Base-by-base conservation (phyloP, 2,113 vertebrate genomes). In the Paramormyrops kingsleyae region DNA sequence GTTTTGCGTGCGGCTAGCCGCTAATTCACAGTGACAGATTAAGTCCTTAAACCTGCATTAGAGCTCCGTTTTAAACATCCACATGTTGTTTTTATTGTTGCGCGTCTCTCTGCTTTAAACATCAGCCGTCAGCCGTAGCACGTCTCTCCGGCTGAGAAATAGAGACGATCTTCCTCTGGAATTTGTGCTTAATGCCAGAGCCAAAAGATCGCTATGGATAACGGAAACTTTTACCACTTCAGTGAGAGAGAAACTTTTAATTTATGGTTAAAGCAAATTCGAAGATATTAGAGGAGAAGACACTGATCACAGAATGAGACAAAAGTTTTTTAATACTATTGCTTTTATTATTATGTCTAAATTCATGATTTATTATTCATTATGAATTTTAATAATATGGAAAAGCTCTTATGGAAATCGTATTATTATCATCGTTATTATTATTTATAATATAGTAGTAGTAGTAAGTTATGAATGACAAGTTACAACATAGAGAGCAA, bases 21-120 rank as follows among this genome's bases (percentile, higher is more conserved):
- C 47, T 87, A 87, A 87, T 53, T 87, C 85, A 19, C 50, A 31
- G 24, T 56, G 85, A 87, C 85, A 84, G 39, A 46, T 84, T 84
- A 84, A 84, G 44, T 84, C 83, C 44, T 24, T 84, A 47, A 46
- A 47, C 24, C 83, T 84, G 39, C 83, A 84, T 84, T 44, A 84
- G 35, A 42, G 74, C 74, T 80, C 74, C 35, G 1, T 7, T 42
- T 80, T 80, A 84, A 84, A 84, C 17, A 84, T 84, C 39, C 44
- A 84, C 39, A 84, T 47, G 83, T 84, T 47, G 24, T 42, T 46
- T n/a, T 84, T 84, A 47, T 46, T 84, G 39, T 47, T 84, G 44
- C 19, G 35, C 9, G 35, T 42, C 31, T 42, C 74, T 31, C 35
- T 39, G 35, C 74, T 19, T 80, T 80, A 19, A 19, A 42, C 74